These are phyloP conservation scores for Brachypteracias leptosomus DNA, from an alignment of 2,113 vertebrate species.

Conservation along the genomic window DNA sequence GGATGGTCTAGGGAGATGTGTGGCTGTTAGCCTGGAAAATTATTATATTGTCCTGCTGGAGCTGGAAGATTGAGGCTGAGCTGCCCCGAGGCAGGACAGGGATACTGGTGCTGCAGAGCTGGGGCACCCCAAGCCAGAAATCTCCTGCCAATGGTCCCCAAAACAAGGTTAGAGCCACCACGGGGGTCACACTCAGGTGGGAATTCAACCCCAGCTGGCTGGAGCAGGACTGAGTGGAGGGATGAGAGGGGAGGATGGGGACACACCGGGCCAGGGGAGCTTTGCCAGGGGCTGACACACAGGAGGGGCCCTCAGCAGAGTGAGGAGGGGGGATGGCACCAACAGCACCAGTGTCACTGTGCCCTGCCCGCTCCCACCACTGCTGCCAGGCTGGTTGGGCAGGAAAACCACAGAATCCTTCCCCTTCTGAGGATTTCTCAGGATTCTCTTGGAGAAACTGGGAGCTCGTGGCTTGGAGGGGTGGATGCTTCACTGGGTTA, in stretches of 20 bases:
- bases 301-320: background rate
- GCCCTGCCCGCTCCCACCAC: background rate
- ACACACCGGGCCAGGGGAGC: accelerated
- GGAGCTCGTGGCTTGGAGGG: too few relatives aligned
- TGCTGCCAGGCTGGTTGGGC: too few relatives aligned
- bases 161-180: background rate
- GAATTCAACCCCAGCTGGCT: background rate
- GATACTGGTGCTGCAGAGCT: accelerated
- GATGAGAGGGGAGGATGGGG: background rate
- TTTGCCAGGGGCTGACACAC: background rate
- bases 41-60: background rate
- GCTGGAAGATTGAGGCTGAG: accelerated
- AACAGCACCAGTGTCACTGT: background rate
- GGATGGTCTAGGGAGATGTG: accelerated
- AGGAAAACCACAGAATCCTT: background rate
- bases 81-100: background rate
- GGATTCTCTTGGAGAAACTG: too few relatives aligned
- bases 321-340: accelerated
- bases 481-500: too few relatives aligned
- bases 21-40: background rate
- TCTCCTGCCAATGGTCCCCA: background rate
- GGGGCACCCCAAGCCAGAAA: background rate
- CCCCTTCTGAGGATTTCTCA: background rate
- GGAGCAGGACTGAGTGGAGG: accelerated
- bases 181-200: background rate